These are phyloP conservation scores for Aethes cnicana DNA, from an alignment of 2,888 invertebrate genomes.

Conservation along the genomic window DNA sequence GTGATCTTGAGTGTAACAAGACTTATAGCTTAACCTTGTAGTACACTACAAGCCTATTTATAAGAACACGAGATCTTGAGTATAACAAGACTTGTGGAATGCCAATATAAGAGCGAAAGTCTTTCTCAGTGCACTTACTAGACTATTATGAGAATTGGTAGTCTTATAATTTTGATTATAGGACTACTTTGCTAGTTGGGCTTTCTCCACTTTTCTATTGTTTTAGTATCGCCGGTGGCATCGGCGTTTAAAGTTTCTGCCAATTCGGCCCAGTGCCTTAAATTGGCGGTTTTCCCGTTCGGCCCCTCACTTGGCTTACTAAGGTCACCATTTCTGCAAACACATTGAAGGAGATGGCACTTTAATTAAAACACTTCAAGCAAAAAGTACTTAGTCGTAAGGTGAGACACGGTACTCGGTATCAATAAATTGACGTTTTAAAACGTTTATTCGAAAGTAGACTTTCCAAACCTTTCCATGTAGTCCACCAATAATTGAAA, in stretches of 20 bases:
- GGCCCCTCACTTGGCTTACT: not conserved
- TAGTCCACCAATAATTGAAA: not conserved
- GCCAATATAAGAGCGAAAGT: too few relatives aligned
- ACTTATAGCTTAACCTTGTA: too few relatives aligned
- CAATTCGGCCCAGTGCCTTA: not conserved
- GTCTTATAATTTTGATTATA: too few relatives aligned
- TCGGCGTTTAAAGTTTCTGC: not conserved
- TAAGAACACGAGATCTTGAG: too few relatives aligned
- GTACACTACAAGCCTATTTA: too few relatives aligned
- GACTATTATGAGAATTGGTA: too few relatives aligned
- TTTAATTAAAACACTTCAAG: not conserved
- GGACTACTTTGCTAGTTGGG: too few relatives aligned
- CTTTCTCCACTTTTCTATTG: constrained; percentile 5
- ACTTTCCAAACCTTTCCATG: not conserved
- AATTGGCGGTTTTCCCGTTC: not conserved
- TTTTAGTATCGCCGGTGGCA: not conserved
- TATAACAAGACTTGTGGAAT: too few relatives aligned
- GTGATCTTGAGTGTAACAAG: too few relatives aligned
- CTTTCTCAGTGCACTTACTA: too few relatives aligned
- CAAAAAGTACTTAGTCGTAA: not conserved
- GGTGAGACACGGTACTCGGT: not conserved
- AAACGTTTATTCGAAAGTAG: not conserved
- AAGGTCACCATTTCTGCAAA: constrained; percentile 6
- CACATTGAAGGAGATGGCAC: not conserved
- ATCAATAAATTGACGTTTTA: too few relatives aligned